Conservation (phyloP, 2,797 vertebrate genomes). For the Neosalanx taihuensis region DNA sequence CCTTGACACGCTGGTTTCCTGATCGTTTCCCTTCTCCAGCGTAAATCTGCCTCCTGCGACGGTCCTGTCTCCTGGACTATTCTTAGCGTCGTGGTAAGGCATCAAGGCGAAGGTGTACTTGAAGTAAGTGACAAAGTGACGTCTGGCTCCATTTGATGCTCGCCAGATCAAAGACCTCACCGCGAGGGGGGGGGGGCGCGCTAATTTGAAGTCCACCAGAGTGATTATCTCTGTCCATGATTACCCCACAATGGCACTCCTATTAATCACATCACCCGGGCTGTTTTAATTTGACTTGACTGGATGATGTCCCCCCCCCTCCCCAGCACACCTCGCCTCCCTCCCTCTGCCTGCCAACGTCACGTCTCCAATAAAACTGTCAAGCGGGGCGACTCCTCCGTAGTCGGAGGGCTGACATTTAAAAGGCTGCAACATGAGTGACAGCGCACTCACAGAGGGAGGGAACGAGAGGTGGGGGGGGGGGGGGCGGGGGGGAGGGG, state of each 20-base stretch:
- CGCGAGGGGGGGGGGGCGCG: constrained; percentile 63
- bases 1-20: background rate
- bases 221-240: constrained; percentile 74
- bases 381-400: constrained; percentile 70
- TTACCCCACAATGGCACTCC: constrained; percentile 76
- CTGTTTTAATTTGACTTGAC: constrained; percentile 79
- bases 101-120: constrained; percentile 72
- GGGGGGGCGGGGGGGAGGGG: constrained; percentile 30
- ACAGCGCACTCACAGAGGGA: constrained; percentile 73
- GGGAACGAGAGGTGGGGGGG: constrained; percentile 63
- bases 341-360: constrained; percentile 47
- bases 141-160: constrained; percentile 71
- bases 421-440: constrained; percentile 75
- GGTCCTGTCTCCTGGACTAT: constrained; percentile 62
- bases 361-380: constrained; percentile 74
- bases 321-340: constrained; percentile 28
- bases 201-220: constrained; percentile 76
- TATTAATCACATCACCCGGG: constrained; percentile 80
- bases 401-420: constrained; percentile 75
- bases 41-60: constrained; percentile 65
- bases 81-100: constrained; percentile 64
- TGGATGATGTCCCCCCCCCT: constrained; percentile 56
- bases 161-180: constrained; percentile 75
- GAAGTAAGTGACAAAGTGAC: constrained; percentile 75
- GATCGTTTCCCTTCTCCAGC: constrained; percentile 36